Conservation (phyloP, 2,797 vertebrate species). For the Platalea minor region DNA sequence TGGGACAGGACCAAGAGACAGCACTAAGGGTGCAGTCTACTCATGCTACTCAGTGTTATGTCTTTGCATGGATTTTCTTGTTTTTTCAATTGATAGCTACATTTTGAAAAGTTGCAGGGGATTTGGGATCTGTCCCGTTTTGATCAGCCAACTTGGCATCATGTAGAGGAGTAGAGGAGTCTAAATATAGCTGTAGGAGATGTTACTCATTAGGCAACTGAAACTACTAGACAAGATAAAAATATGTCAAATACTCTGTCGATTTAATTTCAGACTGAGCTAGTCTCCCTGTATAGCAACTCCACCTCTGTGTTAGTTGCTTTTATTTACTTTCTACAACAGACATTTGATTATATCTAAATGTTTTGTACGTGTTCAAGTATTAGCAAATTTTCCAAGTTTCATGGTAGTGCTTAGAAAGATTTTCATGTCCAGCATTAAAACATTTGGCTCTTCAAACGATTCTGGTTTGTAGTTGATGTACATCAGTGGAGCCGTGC, state of each 20-base stretch:
- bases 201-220: constrained; percentile 17
- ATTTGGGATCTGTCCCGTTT: background rate
- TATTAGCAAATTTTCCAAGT: background rate
- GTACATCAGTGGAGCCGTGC: constrained; percentile 27
- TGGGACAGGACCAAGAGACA: background rate
- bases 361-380: background rate
- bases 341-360: background rate
- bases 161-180: background rate
- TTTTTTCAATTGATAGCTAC: background rate
- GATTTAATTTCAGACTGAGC: background rate
- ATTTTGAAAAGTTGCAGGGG: background rate
- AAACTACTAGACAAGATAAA: constrained; percentile 1
- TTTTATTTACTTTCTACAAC: background rate
- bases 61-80: background rate
- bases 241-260: background rate
- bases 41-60: background rate
- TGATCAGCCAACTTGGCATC: constrained; percentile 3
- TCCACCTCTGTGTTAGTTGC: background rate
- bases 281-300: background rate
- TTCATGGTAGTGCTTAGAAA: background rate
- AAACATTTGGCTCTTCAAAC: background rate
- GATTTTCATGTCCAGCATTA: background rate
- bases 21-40: background rate
- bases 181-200: constrained; percentile 21
- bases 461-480: constrained; percentile 19